Percentiles rank a stretch among this genome's conserved stretches.
phyloP scores from a whole-genome alignment of 2,113 vertebrate genomes.

The Clarias macrocephalus region DNA sequence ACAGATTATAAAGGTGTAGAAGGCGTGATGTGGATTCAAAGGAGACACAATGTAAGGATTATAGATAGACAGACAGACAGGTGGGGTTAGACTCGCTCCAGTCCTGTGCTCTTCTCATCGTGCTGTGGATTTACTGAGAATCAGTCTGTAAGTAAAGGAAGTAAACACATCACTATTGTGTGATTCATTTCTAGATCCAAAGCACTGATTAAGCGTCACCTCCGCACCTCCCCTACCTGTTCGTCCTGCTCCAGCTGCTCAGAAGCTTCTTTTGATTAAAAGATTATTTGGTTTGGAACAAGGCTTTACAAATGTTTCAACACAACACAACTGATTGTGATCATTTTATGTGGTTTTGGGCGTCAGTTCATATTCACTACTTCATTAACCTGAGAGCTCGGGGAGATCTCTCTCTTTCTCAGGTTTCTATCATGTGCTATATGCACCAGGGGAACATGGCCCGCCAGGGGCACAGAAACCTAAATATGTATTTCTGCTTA shows the following conservation, averaged over 20 bases:
- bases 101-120: not conserved
- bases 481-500: no score
- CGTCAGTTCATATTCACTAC: no score
- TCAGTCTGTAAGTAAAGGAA: not conserved
- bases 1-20: not conserved
- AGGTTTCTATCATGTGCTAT: no score
- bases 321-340: no score
- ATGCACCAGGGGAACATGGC: no score
- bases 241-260: not conserved
- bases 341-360: no score
- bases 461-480: no score
- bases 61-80: not conserved
- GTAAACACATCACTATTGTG: not conserved
- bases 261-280: no score
- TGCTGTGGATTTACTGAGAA: not conserved
- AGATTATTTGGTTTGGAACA: no score
- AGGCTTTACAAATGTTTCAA: no score
- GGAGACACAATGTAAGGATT: not conserved
- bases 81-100: not conserved
- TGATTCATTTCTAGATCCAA: not conserved
- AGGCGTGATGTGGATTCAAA: not conserved
- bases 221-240: not conserved
- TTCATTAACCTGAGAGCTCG: no score
- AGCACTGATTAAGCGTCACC: not conserved
- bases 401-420: no score